A percentile compares a stretch with the other conserved stretches of the same genome.
Evolutionary conservation across 2,113 vertebrate genomes (phyloP).

Genomic region (Ctenodactylus gundi): DNA sequence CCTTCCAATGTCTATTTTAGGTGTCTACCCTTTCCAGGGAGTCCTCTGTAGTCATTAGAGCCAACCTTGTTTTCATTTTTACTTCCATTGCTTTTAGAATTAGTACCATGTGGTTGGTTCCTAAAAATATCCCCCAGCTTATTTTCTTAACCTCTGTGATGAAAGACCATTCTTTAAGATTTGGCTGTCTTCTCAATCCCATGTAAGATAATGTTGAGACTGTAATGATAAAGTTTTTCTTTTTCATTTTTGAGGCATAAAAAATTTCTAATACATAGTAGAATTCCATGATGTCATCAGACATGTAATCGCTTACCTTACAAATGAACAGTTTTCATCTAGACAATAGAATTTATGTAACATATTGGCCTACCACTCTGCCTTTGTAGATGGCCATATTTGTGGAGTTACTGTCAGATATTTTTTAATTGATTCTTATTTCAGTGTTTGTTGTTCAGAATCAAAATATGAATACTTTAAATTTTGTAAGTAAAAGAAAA

Average conservation of each 20-base stretch:
- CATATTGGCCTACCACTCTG: background rate
- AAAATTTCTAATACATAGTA: background rate
- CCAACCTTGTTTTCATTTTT: background rate
- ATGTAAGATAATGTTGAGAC: background rate
- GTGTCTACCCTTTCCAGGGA: background rate
- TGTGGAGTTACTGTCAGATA: background rate
- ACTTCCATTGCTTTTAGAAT: background rate
- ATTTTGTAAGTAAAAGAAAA: background rate
- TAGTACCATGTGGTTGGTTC: background rate
- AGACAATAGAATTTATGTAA: background rate
- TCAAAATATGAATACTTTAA: background rate
- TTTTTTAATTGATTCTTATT: background rate
- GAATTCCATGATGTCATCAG: background rate
- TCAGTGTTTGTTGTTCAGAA: background rate
- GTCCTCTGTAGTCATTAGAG: background rate
- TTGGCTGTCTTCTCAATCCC: background rate
- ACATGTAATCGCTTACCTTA: background rate
- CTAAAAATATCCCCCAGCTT: background rate
- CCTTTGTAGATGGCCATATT: background rate
- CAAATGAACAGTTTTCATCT: background rate
- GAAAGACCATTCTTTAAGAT: background rate
- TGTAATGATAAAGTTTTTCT: background rate
- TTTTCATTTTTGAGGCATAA: background rate
- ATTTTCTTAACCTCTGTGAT: background rate
- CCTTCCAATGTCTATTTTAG: background rate